Conservation (phyloP, 2,113 vertebrate genomes). For the Cryptomyrus ogoouensis region DNA sequence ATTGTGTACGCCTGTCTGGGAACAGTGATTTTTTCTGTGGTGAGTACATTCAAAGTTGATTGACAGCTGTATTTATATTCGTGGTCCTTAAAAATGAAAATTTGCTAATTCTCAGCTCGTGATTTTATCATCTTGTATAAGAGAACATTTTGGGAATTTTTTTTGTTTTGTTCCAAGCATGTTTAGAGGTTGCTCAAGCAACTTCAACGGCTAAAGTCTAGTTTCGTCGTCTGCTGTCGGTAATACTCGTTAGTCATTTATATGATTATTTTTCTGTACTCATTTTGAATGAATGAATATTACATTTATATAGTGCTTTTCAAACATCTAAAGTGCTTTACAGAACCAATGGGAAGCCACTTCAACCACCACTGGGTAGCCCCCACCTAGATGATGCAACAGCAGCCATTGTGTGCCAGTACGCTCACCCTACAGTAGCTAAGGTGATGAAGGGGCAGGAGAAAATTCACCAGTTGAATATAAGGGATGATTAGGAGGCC, state of each 20-base stretch:
- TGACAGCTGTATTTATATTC: neutral
- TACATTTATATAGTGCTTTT: too few relatives aligned
- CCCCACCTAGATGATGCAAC: too few relatives aligned
- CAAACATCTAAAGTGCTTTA: too few relatives aligned
- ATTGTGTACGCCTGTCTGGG: constrained; percentile 62
- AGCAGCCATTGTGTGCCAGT: neutral
- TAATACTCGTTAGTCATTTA: neutral
- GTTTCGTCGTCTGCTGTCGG: neutral
- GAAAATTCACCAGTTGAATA: neutral
- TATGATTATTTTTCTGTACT: too few relatives aligned
- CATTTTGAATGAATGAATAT: too few relatives aligned
- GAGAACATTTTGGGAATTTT: too few relatives aligned
- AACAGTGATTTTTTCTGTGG: constrained; percentile 68
- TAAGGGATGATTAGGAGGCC: neutral
- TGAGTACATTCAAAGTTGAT: constrained; percentile 49
- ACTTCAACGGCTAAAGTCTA: neutral
- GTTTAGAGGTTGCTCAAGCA: neutral
- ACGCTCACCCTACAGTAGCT: neutral
- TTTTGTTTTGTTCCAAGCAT: neutral
- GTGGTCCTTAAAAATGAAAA: neutral
- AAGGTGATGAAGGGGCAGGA: neutral
- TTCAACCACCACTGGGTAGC: too few relatives aligned
- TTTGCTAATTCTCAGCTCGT: neutral
- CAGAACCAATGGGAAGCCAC: too few relatives aligned
- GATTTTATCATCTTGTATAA: neutral